These are phyloP conservation scores for Bicyclus anynana DNA, from an alignment of 1,140 invertebrate species.

Conservation along the genomic window DNA sequence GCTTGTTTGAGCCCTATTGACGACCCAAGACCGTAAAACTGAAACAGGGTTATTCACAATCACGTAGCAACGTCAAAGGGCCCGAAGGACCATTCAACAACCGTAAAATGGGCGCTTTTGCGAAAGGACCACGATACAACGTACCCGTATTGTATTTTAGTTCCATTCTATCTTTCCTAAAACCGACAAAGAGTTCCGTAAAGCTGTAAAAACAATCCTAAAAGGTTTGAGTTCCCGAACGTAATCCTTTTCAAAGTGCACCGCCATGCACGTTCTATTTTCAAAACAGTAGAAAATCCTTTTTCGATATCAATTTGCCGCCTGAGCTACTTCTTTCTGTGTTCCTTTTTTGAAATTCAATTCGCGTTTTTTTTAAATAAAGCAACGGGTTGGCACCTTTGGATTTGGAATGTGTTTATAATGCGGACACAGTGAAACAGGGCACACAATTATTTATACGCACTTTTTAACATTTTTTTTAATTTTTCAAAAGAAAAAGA, in stretches of 20 bases:
- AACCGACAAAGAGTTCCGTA: slow-evolving; percentile 65
- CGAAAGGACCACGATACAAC: slow-evolving; percentile 36
- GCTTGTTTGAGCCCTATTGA: slow-evolving; percentile 49
- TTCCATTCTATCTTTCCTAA: slow-evolving; percentile 30
- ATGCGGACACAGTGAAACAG: not conserved
- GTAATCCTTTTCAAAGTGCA: slow-evolving; percentile 65
- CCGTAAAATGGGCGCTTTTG: slow-evolving; percentile 55
- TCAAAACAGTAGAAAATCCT: slow-evolving; percentile 73
- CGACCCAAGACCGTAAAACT: slow-evolving; percentile 54
- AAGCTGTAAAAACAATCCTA: slow-evolving; percentile 75
- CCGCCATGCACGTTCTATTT: slow-evolving; percentile 59
- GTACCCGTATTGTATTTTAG: slow-evolving; percentile 40
- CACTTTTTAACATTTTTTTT: not conserved
- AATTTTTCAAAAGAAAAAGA: too few relatives aligned
- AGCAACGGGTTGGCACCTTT: slow-evolving; percentile 16
- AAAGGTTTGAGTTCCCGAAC: slow-evolving; percentile 44
- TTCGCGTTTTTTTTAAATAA: slow-evolving; percentile 41
- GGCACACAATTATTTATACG: not conserved
- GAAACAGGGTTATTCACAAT: slow-evolving; percentile 56
- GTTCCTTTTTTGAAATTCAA: slow-evolving; percentile 43
- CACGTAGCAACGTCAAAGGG: slow-evolving; percentile 64
- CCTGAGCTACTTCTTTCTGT: slow-evolving; percentile 49
- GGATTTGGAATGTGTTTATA: slow-evolving; percentile 5
- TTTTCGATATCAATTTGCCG: slow-evolving; percentile 71
- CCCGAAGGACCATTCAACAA: slow-evolving; percentile 54